phyloP scores from a whole-genome alignment of 2,888 invertebrate species.

The Graphium colonna region DNA sequence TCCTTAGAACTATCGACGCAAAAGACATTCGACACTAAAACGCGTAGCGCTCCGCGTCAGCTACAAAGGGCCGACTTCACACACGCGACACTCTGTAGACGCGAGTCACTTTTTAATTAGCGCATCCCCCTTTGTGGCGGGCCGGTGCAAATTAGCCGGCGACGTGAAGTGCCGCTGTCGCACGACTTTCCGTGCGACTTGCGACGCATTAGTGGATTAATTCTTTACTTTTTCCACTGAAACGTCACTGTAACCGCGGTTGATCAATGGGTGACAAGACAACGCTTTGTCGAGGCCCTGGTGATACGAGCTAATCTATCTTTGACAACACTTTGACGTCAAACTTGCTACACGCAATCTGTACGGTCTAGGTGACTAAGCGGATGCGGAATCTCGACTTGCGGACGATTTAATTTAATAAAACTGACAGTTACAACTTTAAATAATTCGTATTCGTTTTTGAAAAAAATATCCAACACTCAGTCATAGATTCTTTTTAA shows the following conservation, averaged over 20 bases:
- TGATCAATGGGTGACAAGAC: slow-evolving; percentile 18
- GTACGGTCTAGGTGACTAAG: no score
- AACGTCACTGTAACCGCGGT: slow-evolving; percentile 2
- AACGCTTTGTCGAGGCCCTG: slow-evolving; percentile 5
- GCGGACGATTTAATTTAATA: no score
- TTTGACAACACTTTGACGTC: slow-evolving; percentile 2
- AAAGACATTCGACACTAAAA: no score
- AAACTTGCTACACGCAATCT: no score
- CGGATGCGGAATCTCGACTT: no score
- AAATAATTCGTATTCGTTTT: not conserved
- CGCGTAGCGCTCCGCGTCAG: no score
- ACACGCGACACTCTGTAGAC: slow-evolving; percentile 67
- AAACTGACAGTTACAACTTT: no score
- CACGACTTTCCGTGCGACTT: slow-evolving; percentile 34
- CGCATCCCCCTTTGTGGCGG: slow-evolving; percentile 72
- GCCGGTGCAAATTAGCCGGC: slow-evolving; percentile 68
- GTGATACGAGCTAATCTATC: not conserved
- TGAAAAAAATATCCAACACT: no score
- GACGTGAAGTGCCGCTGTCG: slow-evolving; percentile 52
- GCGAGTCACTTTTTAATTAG: slow-evolving; percentile 76
- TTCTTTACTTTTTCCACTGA: slow-evolving; percentile 18
- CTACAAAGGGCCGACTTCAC: slow-evolving; percentile 20
- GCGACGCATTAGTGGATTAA: slow-evolving; percentile 56
- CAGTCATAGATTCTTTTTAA: not conserved
- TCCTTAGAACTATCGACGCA: no score